These are phyloP conservation scores for Sanderia malayensis DNA, from an alignment of 30 jellyfish, hydroid and myxozoan species.

Conservation along the genomic window DNA sequence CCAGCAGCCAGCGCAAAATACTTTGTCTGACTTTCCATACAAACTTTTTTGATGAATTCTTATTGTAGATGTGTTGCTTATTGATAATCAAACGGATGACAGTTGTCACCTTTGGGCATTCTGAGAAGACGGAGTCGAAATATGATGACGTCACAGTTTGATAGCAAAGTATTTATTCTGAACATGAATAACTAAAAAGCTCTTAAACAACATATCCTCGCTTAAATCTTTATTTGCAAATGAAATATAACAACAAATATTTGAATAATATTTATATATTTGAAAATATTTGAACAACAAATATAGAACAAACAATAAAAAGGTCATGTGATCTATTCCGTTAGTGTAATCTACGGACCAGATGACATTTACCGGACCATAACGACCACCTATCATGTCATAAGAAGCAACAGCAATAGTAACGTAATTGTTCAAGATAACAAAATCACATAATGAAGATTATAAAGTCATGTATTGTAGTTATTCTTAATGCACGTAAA, in stretches of 20 bases:
- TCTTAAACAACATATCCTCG: background rate
- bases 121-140: background rate
- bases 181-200: too few relatives aligned
- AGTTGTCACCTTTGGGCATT: background rate
- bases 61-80: background rate
- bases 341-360: slow-evolving; percentile 2
- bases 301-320: background rate
- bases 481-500: background rate
- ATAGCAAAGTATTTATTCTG: too few relatives aligned
- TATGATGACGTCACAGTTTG: too few relatives aligned
- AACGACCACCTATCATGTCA: background rate
- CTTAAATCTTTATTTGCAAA: background rate
- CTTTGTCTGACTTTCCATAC: background rate
- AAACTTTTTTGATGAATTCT: background rate
- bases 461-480: background rate
- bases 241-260: background rate
- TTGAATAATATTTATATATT: too few relatives aligned
- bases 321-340: slow-evolving; percentile 3
- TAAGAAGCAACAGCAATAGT: background rate
- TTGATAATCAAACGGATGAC: background rate
- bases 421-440: background rate
- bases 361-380: slow-evolving; percentile 3
- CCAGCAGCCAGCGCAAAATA: slow-evolving; percentile 1
- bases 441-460: background rate
- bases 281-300: too few relatives aligned